Base-by-base conservation (phyloP, 2,113 vertebrate species). In the Amblyornis subalaris region DNA sequence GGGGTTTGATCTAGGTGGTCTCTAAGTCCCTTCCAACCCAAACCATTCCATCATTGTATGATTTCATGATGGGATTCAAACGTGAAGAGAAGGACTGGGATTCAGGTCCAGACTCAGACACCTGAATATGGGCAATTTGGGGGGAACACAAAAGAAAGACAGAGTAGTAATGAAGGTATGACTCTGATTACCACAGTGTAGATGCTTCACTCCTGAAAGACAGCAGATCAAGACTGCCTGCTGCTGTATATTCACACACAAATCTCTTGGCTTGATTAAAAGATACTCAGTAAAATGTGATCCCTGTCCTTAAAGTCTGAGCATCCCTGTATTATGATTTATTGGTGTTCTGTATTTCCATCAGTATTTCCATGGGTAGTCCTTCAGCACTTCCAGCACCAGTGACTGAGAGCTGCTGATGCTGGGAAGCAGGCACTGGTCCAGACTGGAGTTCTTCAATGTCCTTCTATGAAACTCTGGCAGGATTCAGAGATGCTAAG, bases 391-490 rank as follows among this genome's bases (percentile, higher is more conserved):
- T 94, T 88, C 82, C 60, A 86, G 5, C 12, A 0, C 83, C 47
- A 66, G 33, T 77, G 75, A 62, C 50, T 96, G 75, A 90, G 58
- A 51, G 55, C 50, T 89, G 73, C 60, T 90, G 60, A 44, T 85
- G 35, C 74, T 88, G 85, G 54, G n/a, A 89, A 66, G 35, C 31
- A 54, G 89, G 85, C 91, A 40, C 8, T 66, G 22, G 8, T 95
- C 87, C 91, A 95, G 45, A 35, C 47, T 82, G 18, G 38, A 76
- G 51, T 58, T 91, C 78, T 91, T 94, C 65, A 85, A 17, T 38
- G 88, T 92, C 89, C 7, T 91, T 89, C 88, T 88, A 10, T 85
- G 78, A 91, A 94, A 83, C 35, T 62, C 44, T 89, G 89, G 71
- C 86, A 94, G 65, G 58, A 72, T 19, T 55, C 57, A 85, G 42